phyloP scores from a whole-genome alignment of 2,797 vertebrate species.

The Typhlichthys subterraneus region DNA sequence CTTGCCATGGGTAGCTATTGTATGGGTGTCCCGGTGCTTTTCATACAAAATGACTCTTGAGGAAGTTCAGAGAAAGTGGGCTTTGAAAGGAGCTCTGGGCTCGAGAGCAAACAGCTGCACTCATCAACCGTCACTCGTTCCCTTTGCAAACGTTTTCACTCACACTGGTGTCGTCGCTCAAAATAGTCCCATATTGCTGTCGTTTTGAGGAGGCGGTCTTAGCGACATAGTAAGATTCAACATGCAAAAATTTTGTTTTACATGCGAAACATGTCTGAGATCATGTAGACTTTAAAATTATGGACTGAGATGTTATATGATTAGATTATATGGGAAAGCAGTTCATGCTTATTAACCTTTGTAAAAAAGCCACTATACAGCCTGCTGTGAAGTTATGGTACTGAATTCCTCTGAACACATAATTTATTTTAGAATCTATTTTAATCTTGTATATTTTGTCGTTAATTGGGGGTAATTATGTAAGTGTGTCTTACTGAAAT shows the following conservation, averaged over 20 bases:
- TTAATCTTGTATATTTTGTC: conserved; percentile 15
- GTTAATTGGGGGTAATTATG: not conserved
- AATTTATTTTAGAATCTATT: too few species aligned
- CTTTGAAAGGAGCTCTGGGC: conserved; percentile 56
- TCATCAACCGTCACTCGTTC: conserved; percentile 54
- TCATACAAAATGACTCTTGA: conserved; percentile 71
- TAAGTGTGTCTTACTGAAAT: too few species aligned
- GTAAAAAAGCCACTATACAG: too few species aligned
- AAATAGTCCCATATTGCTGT: conserved; percentile 61
- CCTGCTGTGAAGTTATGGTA: too few species aligned
- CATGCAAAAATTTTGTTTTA: too few species aligned
- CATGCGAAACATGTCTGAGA: too few species aligned
- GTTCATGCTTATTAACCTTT: too few species aligned
- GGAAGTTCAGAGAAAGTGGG: conserved; percentile 70
- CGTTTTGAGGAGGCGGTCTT: conserved; percentile 30
- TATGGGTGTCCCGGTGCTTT: conserved; percentile 69
- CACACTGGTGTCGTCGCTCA: conserved; percentile 37
- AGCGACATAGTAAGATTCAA: conserved; percentile 27
- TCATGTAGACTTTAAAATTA: conserved; percentile 19
- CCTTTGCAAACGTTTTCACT: conserved; percentile 52
- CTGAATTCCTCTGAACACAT: too few species aligned
- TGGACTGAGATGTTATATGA: conserved; percentile 20
- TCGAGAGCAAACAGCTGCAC: conserved; percentile 79
- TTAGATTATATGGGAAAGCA: too few species aligned
- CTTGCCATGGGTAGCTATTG: conserved; percentile 48